These are phyloP conservation scores for Channallabes apus DNA, from an alignment of 2,797 vertebrate species.

Conservation along the genomic window DNA sequence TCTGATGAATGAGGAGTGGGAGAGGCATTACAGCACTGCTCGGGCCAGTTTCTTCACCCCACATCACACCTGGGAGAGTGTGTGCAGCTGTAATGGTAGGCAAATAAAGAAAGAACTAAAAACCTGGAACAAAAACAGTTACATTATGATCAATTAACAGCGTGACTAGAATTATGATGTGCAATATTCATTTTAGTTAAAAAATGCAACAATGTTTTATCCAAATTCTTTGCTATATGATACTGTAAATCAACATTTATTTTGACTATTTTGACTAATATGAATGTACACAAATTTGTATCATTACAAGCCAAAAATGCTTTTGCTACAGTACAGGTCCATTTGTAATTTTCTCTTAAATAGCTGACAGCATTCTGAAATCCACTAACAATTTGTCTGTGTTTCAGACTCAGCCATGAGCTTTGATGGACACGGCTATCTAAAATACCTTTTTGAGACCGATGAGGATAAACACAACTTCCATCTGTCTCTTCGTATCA, in stretches of 20 bases:
- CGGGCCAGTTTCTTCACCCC: conserved; percentile 89
- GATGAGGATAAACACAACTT: conserved; percentile 73
- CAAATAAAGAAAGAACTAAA: neutral
- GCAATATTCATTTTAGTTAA: neutral
- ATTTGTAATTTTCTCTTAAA: neutral
- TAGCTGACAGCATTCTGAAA: neutral
- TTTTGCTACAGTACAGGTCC: neutral
- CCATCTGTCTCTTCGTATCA: conserved; percentile 81
- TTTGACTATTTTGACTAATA: neutral
- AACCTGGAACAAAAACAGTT: neutral
- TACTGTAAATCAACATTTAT: neutral
- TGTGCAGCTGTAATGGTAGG: conserved; percentile 90
- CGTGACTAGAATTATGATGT: neutral
- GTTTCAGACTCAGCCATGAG: conserved; percentile 82
- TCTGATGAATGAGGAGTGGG: conserved; percentile 74
- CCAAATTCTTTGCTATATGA: neutral
- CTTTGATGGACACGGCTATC: conserved; percentile 82
- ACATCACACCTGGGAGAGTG: conserved; percentile 81
- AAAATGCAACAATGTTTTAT: neutral
- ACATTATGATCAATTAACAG: neutral
- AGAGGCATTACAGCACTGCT: conserved; percentile 85
- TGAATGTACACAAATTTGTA: neutral
- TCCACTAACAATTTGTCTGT: conserved; percentile 11
- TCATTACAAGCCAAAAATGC: neutral
- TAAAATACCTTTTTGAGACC: conserved; percentile 76